Evolutionary conservation across 2,888 invertebrate genomes (phyloP).

Genomic region (Ptycholaimellus sp.): DNA sequence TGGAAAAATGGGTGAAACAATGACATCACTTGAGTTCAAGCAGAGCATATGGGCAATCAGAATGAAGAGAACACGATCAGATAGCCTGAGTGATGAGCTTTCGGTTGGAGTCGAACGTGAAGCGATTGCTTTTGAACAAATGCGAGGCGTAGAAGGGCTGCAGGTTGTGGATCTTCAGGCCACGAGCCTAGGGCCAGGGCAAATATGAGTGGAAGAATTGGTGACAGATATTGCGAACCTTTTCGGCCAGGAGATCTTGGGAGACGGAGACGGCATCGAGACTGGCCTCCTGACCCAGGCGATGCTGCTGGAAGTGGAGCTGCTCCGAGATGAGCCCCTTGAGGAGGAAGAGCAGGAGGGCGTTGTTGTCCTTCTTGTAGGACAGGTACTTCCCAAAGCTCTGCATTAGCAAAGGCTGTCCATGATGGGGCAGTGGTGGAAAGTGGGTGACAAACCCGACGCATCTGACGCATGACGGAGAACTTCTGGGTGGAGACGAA

Average conservation of each 20-base stretch:
- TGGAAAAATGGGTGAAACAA: too few species aligned
- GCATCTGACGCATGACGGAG: conserved; percentile 86
- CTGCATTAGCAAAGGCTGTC: conserved; percentile 30
- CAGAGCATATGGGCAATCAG: too few species aligned
- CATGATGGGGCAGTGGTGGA: not conserved
- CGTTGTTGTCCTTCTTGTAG: conserved; percentile 83
- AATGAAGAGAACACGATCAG: conserved; percentile 6
- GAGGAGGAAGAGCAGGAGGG: conserved; percentile 73
- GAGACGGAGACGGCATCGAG: conserved; percentile 47
- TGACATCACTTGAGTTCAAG: too few species aligned
- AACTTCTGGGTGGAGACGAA: conserved; percentile 97
- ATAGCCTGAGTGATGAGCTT: conserved; percentile 57
- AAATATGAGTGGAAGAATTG: conserved; percentile 1
- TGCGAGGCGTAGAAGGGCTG: conserved; percentile 71
- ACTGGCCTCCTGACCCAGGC: conserved; percentile 6
- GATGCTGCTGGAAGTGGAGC: conserved; percentile 12
- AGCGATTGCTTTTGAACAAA: conserved; percentile 64
- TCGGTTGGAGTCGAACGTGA: conserved; percentile 53
- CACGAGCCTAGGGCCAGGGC: conserved; percentile 47
- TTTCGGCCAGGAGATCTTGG: conserved; percentile 55
- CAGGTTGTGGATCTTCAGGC: conserved; percentile 64
- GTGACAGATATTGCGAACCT: conserved; percentile 30
- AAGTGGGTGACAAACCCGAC: conserved; percentile 38
- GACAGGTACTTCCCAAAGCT: conserved; percentile 74
- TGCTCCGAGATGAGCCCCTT: conserved; percentile 43